A percentile compares a stretch with the other conserved stretches of the same genome.
These are phyloP conservation scores for Threskiornis aethiopicus DNA, from an alignment of 2,797 vertebrate genomes.

Conservation along the genomic window DNA sequence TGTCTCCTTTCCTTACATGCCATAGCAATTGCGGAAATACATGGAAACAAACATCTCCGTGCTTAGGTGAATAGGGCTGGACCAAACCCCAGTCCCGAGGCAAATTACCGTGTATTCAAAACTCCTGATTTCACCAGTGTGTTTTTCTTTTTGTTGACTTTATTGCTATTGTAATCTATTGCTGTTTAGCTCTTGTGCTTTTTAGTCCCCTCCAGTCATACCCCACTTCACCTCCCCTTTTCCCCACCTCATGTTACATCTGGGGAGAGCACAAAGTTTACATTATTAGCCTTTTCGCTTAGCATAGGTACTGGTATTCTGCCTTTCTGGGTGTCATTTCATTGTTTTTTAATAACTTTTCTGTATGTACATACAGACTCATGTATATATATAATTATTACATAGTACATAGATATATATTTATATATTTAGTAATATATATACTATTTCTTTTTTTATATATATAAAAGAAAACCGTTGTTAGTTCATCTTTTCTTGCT, in stretches of 20 bases:
- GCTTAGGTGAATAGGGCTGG: background rate
- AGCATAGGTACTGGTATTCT: background rate
- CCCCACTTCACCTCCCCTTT: background rate
- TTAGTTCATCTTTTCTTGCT: background rate
- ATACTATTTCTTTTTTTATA: background rate
- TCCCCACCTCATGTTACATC: background rate
- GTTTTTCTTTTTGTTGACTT: background rate
- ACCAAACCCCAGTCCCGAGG: background rate
- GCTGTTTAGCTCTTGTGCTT: background rate
- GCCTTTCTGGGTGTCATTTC: background rate
- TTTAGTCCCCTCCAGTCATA: background rate
- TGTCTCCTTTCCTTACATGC: fast-evolving
- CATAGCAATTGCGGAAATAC: background rate
- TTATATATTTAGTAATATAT: background rate
- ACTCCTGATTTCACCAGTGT: background rate
- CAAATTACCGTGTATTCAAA: background rate
- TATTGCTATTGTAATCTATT: background rate
- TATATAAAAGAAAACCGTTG: background rate
- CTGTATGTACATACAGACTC: background rate
- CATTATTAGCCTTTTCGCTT: background rate
- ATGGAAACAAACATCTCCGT: background rate
- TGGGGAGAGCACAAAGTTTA: background rate
- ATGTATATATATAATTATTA: background rate
- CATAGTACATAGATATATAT: background rate
- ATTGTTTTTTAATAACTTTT: background rate